A percentile compares a stretch with the other conserved stretches of the same genome.
Conservation (phyloP, 2,113 vertebrate species). For the Phalacrocorax carbo region DNA sequence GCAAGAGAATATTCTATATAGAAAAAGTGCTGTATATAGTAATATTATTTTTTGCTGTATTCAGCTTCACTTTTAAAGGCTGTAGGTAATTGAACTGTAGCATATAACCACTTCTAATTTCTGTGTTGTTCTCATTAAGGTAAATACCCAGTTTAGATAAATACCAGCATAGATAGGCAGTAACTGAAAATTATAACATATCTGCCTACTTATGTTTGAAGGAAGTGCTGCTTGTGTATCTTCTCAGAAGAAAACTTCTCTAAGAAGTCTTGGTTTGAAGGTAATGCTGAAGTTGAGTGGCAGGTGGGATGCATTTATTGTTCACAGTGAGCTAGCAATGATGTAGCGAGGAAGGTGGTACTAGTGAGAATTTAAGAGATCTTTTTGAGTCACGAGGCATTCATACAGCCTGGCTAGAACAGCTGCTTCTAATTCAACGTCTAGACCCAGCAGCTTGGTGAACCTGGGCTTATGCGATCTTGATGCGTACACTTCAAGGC, state of each 20-base stretch:
- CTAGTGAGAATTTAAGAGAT: neutral
- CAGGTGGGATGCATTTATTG: too few relatives aligned
- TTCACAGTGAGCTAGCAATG: neutral
- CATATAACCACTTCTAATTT: neutral
- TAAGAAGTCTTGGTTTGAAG: neutral
- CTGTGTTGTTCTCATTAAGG: neutral
- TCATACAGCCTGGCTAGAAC: neutral
- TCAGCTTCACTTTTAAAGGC: neutral
- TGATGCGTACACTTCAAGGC: neutral
- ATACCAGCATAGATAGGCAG: neutral
- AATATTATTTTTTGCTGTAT: neutral
- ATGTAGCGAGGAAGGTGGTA: neutral
- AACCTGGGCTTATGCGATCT: neutral
- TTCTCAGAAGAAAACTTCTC: neutral
- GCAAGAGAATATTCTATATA: neutral
- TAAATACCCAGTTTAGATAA: neutral
- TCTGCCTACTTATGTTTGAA: neutral
- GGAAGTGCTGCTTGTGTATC: neutral
- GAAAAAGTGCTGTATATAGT: neutral
- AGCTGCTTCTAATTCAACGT: neutral
- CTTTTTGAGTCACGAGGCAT: neutral
- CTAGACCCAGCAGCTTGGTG: neutral
- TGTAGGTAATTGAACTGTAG: neutral
- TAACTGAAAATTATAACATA: neutral
- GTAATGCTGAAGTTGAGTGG: neutral